phyloP scores from a whole-genome alignment of 2,113 vertebrate species.

The Callopanchax toddi region DNA sequence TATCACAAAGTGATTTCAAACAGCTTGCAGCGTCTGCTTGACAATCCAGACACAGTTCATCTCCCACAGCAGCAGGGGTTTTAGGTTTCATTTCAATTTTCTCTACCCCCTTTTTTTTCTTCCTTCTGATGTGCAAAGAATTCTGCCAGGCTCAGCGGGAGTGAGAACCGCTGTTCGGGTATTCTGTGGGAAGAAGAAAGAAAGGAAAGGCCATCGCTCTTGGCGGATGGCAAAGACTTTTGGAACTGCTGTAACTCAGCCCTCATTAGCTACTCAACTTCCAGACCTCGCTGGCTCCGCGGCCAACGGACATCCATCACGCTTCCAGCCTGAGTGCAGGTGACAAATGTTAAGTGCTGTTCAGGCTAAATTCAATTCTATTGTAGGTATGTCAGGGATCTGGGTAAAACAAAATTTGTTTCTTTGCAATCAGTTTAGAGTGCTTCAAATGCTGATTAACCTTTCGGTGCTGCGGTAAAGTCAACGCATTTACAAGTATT shows the following conservation, averaged over 20 bases:
- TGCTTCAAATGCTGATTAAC: conserved; percentile 1
- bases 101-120: neutral
- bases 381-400: conserved; percentile 9
- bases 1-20: too few species aligned
- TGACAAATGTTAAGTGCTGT: conserved; percentile 8
- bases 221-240: conserved; percentile 25
- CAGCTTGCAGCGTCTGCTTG: too few species aligned
- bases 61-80: too few species aligned
- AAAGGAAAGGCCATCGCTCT: conserved; percentile 34
- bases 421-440: conserved; percentile 2
- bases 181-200: conserved; percentile 34
- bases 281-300: conserved; percentile 25
- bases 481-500: neutral
- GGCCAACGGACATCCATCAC: conserved; percentile 27
- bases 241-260: conserved; percentile 17
- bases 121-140: conserved; percentile 3
- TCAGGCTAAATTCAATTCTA: conserved; percentile 38
- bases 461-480: neutral
- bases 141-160: conserved; percentile 41
- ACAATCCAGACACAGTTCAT: too few species aligned
- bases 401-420: conserved; percentile 16
- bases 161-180: conserved; percentile 34
- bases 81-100: conserved; percentile 62
- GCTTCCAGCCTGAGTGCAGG: conserved; percentile 14
- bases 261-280: conserved; percentile 44